Percentiles rank a stretch among this genome's conserved stretches.
Evolutionary conservation across 2,113 vertebrate genomes (phyloP).

Genomic region (Nestor notabilis): DNA sequence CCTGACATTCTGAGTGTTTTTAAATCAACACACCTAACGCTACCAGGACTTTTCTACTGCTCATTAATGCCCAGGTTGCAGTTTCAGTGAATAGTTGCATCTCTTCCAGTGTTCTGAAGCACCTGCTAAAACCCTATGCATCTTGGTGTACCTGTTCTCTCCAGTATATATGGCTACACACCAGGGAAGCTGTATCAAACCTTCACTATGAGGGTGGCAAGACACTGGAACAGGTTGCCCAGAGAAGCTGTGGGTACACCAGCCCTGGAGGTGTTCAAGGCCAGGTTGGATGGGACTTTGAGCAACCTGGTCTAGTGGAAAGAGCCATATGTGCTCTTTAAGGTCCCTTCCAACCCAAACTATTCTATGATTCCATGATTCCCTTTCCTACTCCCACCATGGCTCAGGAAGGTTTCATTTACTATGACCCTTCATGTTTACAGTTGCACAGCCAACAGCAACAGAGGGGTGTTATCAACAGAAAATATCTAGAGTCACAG

Average conservation of each 20-base stretch:
- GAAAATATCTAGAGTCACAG: not conserved
- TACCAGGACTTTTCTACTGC: not conserved
- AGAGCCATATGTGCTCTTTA: not conserved
- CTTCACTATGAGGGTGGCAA: not conserved
- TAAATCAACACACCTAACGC: not conserved
- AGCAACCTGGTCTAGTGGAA: not conserved
- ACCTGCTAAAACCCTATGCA: not conserved
- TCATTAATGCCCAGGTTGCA: not conserved
- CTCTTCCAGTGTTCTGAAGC: not conserved
- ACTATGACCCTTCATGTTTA: not conserved
- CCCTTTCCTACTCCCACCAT: not conserved
- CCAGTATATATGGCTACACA: fast-evolving
- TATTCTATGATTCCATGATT: not conserved
- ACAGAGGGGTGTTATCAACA: not conserved
- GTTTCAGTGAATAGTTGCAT: not conserved
- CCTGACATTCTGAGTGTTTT: not conserved
- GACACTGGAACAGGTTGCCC: too few relatives aligned
- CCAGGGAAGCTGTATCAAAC: not conserved
- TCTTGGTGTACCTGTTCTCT: not conserved
- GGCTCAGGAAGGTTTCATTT: not conserved
- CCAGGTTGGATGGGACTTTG: not conserved
- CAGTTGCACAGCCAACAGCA: not conserved
- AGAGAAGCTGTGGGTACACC: not conserved
- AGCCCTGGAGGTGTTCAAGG: not conserved
- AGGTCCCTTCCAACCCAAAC: not conserved